Percentiles rank a stretch among this genome's conserved stretches.
These are phyloP conservation scores for sheep (Ovis aries) DNA, from an alignment of 2,113 vertebrate genomes.

Conservation along the genomic window DNA sequence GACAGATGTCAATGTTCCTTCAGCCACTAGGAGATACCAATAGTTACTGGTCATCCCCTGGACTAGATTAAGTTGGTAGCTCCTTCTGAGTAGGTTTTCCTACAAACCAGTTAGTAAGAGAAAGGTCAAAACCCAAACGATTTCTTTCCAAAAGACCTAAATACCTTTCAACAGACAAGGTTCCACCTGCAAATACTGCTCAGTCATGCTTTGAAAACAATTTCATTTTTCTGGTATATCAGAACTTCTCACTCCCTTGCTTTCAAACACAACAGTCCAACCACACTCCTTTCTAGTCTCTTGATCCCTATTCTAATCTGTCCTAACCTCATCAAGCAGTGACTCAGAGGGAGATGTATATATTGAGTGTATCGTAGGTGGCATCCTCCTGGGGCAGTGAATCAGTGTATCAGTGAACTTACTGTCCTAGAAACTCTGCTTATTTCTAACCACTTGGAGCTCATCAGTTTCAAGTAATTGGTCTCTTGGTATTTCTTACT, in stretches of 20 bases:
- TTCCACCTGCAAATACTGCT: not conserved
- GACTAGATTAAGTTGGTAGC: not conserved
- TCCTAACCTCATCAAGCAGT: not conserved
- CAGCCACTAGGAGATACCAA: not conserved
- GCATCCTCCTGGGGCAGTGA: not conserved
- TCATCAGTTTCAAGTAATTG: slow-evolving; percentile 5
- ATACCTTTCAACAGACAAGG: not conserved
- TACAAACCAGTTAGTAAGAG: not conserved
- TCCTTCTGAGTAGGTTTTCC: not conserved
- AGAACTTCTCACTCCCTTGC: not conserved
- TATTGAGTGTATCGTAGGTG: not conserved
- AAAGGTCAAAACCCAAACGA: not conserved
- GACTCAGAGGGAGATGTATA: slow-evolving; percentile 18
- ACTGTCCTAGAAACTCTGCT: not conserved
- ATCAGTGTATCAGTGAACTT: not conserved
- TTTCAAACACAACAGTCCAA: not conserved
- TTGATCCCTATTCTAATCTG: not conserved
- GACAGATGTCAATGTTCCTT: not conserved
- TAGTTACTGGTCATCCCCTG: not conserved
- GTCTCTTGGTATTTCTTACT: not conserved
- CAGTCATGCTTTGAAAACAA: not conserved
- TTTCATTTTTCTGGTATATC: not conserved
- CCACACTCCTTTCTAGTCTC: not conserved
- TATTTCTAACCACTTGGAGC: not conserved
- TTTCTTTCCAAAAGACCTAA: not conserved